phyloP scores from a whole-genome alignment of 2,797 vertebrate genomes.

The Paedocypris micromegethes region DNA sequence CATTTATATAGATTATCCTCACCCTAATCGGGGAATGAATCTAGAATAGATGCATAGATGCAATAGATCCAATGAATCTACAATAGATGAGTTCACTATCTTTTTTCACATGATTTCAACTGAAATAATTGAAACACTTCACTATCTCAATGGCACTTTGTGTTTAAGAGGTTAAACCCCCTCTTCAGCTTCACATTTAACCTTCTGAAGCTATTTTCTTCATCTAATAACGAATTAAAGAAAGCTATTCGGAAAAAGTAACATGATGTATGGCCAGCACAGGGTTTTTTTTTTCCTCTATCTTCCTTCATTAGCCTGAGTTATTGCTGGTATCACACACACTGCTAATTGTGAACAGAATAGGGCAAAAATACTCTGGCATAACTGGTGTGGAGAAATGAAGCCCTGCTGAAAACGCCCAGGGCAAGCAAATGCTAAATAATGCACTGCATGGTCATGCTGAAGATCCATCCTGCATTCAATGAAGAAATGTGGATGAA shows the following conservation, averaged over 20 bases:
- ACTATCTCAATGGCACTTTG: too few relatives aligned
- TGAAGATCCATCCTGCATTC: slow-evolving; percentile 26
- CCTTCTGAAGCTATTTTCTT: too few relatives aligned
- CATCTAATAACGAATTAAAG: slow-evolving; percentile 17
- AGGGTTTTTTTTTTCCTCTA: slow-evolving; percentile 17
- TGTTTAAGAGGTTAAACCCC: too few relatives aligned
- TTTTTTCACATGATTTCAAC: too few relatives aligned
- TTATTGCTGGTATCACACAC: slow-evolving; percentile 33
- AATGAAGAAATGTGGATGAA: slow-evolving; percentile 39
- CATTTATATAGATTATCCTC: not conserved
- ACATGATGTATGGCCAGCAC: slow-evolving; percentile 20
- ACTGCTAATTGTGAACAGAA: slow-evolving; percentile 40
- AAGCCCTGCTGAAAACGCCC: slow-evolving; percentile 15
- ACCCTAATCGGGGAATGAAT: too few relatives aligned
- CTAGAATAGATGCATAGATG: not conserved
- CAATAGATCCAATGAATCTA: not conserved
- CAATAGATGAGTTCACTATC: slow-evolving; percentile 16
- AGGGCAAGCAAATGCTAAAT: slow-evolving; percentile 18
- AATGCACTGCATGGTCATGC: slow-evolving; percentile 24
- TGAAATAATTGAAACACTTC: too few relatives aligned
- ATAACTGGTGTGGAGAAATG: slow-evolving; percentile 32
- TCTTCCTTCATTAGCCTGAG: slow-evolving; percentile 24
- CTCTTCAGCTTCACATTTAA: too few relatives aligned
- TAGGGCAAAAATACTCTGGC: slow-evolving; percentile 23
- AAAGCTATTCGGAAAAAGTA: slow-evolving; percentile 13